phyloP scores from a whole-genome alignment of 2,797 vertebrate genomes.

The Pseudomugil gertrudae region DNA sequence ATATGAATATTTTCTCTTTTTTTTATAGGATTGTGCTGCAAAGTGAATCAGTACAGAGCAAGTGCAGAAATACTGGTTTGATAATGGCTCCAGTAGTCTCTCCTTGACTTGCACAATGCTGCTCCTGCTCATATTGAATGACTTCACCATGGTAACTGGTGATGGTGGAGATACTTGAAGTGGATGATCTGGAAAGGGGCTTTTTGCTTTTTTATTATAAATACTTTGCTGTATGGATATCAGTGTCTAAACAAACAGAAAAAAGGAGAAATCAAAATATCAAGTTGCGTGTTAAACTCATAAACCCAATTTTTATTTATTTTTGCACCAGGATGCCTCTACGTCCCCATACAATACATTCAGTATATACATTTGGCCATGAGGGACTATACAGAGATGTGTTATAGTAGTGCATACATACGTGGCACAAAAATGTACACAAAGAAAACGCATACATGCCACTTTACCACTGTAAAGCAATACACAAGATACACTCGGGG shows the following conservation, averaged over 20 bases:
- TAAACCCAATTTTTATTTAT: conserved; percentile 83
- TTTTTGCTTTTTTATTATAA: conserved; percentile 7
- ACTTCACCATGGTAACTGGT: conserved; percentile 74
- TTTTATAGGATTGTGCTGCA: conserved; percentile 27
- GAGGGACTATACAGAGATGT: conserved; percentile 82
- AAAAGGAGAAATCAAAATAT: conserved; percentile 13
- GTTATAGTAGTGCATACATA: conserved; percentile 84
- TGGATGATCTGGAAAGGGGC: conserved; percentile 1
- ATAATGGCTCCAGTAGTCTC: conserved; percentile 54
- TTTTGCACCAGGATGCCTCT: conserved; percentile 80
- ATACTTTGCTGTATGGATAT: conserved; percentile 8
- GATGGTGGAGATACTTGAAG: conserved; percentile 17
- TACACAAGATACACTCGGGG: conserved; percentile 57
- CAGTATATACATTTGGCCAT: conserved; percentile 87
- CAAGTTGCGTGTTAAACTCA: conserved; percentile 72
- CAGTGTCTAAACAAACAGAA: not conserved
- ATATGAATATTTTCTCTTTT: too few species aligned
- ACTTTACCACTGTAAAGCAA: conserved; percentile 70
- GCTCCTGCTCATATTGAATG: conserved; percentile 47
- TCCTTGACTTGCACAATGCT: conserved; percentile 61
- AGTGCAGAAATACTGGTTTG: conserved; percentile 43
- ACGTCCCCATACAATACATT: conserved; percentile 85
- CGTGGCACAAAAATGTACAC: conserved; percentile 75
- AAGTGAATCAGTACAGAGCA: conserved; percentile 64
- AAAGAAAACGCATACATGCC: conserved; percentile 68